Base-by-base conservation (phyloP, 2,113 vertebrate genomes). In the Lamprologus callipterus region DNA sequence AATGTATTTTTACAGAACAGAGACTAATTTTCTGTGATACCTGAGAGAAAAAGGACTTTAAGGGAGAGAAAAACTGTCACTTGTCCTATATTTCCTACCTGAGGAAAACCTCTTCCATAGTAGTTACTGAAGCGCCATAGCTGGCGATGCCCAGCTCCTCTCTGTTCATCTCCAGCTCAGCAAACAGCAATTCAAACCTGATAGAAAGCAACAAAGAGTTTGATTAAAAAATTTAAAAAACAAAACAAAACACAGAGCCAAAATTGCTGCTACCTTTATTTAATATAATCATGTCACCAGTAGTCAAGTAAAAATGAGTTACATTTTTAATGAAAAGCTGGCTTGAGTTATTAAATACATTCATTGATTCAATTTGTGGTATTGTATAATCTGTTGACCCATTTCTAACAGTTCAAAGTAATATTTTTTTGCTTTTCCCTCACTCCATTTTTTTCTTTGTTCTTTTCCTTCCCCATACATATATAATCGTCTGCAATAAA, bases 61-160 rank as follows among this genome's bases (percentile, higher is more conserved):
- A 49, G 4, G 9, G 28, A 81, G 60, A 82, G 31, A 79, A 80
- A 58, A 37, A 80, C 9, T n/a, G 28, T 19, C 47, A 9, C 3
- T 16, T 75, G 12, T 75, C 33, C 31, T 9, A 4, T 28, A 55
- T 70, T 3, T 35, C 79, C 83, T 89, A 99, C 99, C 98, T 97
- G 60, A 99, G 97, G 88, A 99, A 99, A 79, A 99, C 98, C 53
- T 99, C 99, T 88, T 99, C 99, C 98, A 99, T 99, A 12, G 99
- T 99, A 85, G 98, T 99, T 57, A 99, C 97, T 0, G 99, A 99
- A 7, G 98, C 98, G 0, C 99, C 99, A 0, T 99, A 99, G 96
- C 99, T 99, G 89, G 98, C 97, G 0, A 99, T 99, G 81, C 98
- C 98, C 91, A 99, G 86, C 91, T 98, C 97, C n/a, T 98, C 97